These are phyloP conservation scores for Cataglyphis livida DNA, from an alignment of 2,888 invertebrate species.

Conservation along the genomic window DNA sequence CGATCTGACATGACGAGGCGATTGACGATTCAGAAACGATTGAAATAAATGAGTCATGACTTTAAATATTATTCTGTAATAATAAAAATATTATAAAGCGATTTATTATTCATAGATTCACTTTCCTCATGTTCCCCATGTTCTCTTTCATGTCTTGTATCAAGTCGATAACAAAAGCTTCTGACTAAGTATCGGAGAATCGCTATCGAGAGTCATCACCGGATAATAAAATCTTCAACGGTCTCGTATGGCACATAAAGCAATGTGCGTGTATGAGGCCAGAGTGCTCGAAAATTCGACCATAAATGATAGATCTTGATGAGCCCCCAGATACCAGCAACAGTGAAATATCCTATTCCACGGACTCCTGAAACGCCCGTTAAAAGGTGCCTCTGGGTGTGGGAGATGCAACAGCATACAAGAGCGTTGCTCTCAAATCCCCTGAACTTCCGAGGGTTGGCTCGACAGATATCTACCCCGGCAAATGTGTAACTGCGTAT, in stretches of 20 bases:
- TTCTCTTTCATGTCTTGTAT: not conserved
- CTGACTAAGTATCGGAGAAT: not conserved
- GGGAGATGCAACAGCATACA: not conserved
- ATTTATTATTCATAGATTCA: not conserved
- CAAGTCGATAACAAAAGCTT: not conserved
- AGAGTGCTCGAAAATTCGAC: constrained; percentile 24
- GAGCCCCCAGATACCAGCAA: constrained; percentile 44
- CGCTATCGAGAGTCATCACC: not conserved
- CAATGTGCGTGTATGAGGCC: not conserved
- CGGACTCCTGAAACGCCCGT: constrained; percentile 54
- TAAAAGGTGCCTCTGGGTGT: constrained; percentile 52
- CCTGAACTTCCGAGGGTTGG: constrained; percentile 45
- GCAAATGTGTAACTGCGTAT: constrained; percentile 68
- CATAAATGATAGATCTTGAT: constrained; percentile 38
- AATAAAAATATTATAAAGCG: not conserved
- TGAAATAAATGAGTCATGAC: not conserved
- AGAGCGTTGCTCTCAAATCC: constrained; percentile 54
- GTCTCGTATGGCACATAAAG: constrained; percentile 18
- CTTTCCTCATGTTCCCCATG: not conserved
- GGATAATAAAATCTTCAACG: constrained; percentile 29
- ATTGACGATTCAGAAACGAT: not conserved
- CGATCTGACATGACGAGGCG: not conserved
- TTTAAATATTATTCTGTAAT: constrained; percentile 11
- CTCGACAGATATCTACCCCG: constrained; percentile 56
- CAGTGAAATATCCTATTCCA: constrained; percentile 40